These are phyloP conservation scores for Cervus canadensis DNA, from an alignment of 2,113 vertebrate species.

Conservation along the genomic window DNA sequence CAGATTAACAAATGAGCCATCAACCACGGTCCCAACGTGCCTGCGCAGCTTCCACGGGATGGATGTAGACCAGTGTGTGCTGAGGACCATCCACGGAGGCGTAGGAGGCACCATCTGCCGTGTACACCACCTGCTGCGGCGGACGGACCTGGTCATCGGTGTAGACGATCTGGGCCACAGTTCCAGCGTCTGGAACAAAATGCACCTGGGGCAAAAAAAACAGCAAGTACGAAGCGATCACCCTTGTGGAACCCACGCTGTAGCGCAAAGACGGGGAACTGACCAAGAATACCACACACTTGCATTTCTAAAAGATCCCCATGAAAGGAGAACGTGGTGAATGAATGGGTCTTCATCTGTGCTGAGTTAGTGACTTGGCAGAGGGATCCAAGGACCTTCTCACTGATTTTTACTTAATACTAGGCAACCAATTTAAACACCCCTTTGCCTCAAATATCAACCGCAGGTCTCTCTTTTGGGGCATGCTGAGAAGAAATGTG, in stretches of 20 bases:
- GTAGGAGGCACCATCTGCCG: slow-evolving; percentile 93
- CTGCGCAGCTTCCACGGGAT: slow-evolving; percentile 94
- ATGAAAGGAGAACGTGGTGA: not conserved
- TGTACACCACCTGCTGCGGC: slow-evolving; percentile 93
- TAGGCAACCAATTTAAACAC: not conserved
- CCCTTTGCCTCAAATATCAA: not conserved
- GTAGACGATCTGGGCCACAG: slow-evolving; percentile 97
- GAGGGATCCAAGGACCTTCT: not conserved
- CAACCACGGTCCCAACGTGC: slow-evolving; percentile 77
- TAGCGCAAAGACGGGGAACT: not conserved
- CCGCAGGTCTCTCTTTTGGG: not conserved
- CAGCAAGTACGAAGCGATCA: not conserved
- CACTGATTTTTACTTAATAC: not conserved
- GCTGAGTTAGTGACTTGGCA: not conserved
- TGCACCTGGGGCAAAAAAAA: slow-evolving; percentile 85
- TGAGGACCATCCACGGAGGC: slow-evolving; percentile 96
- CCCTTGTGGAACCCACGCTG: not conserved
- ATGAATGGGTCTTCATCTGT: not conserved
- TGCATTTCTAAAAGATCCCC: not conserved
- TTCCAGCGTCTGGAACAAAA: slow-evolving; percentile 89
- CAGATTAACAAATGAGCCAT: not conserved
- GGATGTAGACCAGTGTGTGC: slow-evolving; percentile 97
- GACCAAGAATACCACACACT: not conserved
- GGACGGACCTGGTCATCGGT: slow-evolving; percentile 91
- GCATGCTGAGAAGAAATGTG: not conserved